phyloP scores from a whole-genome alignment of 2,797 vertebrate species.

The Lepus oiostolus region DNA sequence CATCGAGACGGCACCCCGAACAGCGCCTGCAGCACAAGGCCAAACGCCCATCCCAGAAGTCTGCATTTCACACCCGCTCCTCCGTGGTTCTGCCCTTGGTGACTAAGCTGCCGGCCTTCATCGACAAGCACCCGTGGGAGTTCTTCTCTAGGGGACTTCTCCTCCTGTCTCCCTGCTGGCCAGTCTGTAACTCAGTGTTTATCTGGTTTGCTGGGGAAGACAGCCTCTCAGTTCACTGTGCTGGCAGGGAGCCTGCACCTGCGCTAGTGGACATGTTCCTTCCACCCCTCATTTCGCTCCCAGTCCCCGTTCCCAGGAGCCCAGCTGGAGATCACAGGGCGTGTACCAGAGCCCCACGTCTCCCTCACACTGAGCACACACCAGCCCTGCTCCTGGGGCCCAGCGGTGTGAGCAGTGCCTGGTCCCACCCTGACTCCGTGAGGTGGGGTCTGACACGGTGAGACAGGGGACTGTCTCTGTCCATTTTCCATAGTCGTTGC shows the following conservation, averaged over 20 bases:
- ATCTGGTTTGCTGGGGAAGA: not conserved
- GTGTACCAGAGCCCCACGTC: not conserved
- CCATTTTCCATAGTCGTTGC: too few relatives aligned
- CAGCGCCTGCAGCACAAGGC: too few relatives aligned
- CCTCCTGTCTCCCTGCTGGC: slow-evolving; percentile 8
- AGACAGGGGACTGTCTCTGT: too few relatives aligned
- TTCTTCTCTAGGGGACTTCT: not conserved
- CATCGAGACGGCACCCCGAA: too few relatives aligned
- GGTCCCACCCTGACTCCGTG: not conserved
- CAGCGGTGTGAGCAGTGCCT: not conserved
- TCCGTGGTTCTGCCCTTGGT: not conserved
- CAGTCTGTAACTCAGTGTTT: slow-evolving; percentile 9
- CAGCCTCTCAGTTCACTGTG: not conserved
- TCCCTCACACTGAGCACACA: too few relatives aligned
- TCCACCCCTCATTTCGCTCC: not conserved
- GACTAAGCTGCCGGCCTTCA: not conserved
- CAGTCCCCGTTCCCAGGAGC: not conserved
- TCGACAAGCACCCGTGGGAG: not conserved
- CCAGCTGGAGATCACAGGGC: not conserved
- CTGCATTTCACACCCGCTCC: too few relatives aligned
- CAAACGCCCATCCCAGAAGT: too few relatives aligned
- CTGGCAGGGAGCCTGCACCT: not conserved
- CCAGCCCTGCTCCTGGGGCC: not conserved
- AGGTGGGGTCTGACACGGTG: not conserved
- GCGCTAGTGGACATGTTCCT: not conserved